Base-by-base conservation (phyloP, 2,797 vertebrate genomes). In the Aplochiton taeniatus region DNA sequence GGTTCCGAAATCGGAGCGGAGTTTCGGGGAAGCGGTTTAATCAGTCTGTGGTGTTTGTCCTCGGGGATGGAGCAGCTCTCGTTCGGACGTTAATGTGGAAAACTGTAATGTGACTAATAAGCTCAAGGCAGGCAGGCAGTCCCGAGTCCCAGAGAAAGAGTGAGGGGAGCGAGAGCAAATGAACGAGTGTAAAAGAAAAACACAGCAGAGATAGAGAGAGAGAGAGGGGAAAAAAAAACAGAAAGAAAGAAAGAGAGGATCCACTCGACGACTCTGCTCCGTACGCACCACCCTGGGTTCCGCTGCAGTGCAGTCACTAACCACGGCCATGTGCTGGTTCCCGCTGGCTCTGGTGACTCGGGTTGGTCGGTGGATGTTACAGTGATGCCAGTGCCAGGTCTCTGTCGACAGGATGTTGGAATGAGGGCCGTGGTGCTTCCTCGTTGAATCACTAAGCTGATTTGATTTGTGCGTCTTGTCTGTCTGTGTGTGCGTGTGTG, bases 81-180 rank as follows among this genome's bases (percentile, higher is more conserved):
- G 66, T 70, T 74, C 62, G 69, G 62, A 61, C 67, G 45, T 41
- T 68, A 63, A 78, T 66, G 74, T 82, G 72, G 72, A 82, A 81
- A 83, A 63, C 72, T 60, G 71, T 82, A 74, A 80, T 82, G 72
- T 79, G 70, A 74, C 70, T 83, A 83, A 83, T 83, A 72, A 74
- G 65, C 65, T 58, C 63, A 65, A 76, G 75, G 53, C 60, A 76
- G 62, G 66, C 14, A 1, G 63, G 63, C 65, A 68, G 69, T 65
- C 58, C 49, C 44, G n/a, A n/a, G n/a, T n/a, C n/a, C n/a, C n/a
- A n/a, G n/a, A n/a, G n/a, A n/a, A n/a, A n/a, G 31, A 31, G 31
- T 3, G 31, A 31, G 31, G 31, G 31, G 31, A 31, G 31, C 2
- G 31, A 31, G 31, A 31, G 31, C n/a, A n/a, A n/a, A n/a, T n/a